phyloP scores from a whole-genome alignment of 1,140 invertebrate species.

The Anastatus disparis region DNA sequence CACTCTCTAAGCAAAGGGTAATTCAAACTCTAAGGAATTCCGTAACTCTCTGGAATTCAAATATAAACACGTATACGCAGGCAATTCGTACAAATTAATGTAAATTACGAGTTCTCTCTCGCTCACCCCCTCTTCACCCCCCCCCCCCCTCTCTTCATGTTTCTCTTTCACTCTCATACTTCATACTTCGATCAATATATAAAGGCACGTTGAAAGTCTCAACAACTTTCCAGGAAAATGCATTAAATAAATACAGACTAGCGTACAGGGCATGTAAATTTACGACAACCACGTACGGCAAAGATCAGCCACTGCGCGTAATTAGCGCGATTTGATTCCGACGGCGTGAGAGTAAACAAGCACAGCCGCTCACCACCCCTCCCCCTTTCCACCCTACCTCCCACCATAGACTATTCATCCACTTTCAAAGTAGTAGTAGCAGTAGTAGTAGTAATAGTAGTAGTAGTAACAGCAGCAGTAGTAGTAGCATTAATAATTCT shows the following conservation, averaged over 20 bases:
- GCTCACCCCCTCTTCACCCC: background rate
- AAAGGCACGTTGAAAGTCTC: background rate
- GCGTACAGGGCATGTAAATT: background rate
- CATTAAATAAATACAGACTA: background rate
- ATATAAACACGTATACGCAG: background rate
- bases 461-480: too few relatives aligned
- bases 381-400: background rate
- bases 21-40: constrained; percentile 7
- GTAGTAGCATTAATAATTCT: constrained; percentile 47
- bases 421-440: too few relatives aligned
- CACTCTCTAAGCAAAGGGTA: background rate
- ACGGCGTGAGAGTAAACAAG: constrained; percentile 41
- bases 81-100: constrained; percentile 1
- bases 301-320: constrained; percentile 4
- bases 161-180: too few relatives aligned
- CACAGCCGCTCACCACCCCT: too few relatives aligned
- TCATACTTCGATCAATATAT: too few relatives aligned
- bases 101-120: background rate
- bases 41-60: background rate
- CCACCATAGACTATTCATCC: constrained; percentile 46
- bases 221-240: background rate
- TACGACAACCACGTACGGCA: too few relatives aligned
- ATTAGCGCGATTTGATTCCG: constrained; percentile 49
- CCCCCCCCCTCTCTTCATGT: too few relatives aligned
- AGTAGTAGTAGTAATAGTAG: too few relatives aligned